Percentiles rank a stretch among this genome's conserved stretches.
Conservation (phyloP, 1,140 invertebrate species). For the Nautilus pompilius region DNA sequence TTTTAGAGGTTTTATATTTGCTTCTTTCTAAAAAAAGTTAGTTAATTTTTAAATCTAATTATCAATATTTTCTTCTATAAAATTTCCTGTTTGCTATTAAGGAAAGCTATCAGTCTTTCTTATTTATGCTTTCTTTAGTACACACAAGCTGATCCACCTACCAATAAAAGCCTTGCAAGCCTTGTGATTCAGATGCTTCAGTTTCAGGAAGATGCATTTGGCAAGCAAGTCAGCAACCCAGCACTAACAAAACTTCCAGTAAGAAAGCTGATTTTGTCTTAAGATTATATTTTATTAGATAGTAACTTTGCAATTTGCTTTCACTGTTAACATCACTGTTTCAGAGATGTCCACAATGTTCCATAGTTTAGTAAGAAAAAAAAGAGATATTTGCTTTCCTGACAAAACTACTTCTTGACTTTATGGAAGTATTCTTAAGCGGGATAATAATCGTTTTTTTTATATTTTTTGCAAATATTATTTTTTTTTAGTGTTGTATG, state of each 20-base stretch:
- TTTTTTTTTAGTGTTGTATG: too few species aligned
- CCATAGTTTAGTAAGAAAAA: too few species aligned
- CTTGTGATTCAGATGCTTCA: conserved; percentile 86
- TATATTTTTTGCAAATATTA: too few species aligned
- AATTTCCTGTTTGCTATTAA: conserved; percentile 4
- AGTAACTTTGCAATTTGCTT: not conserved
- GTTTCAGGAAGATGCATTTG: conserved; percentile 94
- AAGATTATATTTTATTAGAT: not conserved
- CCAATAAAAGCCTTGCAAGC: conserved; percentile 82
- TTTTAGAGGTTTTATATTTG: too few species aligned
- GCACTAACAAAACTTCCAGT: conserved; percentile 59
- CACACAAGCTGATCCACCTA: conserved; percentile 87
- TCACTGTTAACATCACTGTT: not conserved
- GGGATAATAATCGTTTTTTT: too few species aligned
- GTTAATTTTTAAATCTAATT: too few species aligned
- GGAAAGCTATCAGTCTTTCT: too few species aligned
- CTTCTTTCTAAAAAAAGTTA: too few species aligned
- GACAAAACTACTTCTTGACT: not conserved
- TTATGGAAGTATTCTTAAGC: not conserved
- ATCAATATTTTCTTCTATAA: not conserved
- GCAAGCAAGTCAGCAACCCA: conserved; percentile 87
- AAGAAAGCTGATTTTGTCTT: too few species aligned
- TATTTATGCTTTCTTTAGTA: conserved; percentile 63
- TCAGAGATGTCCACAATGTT: too few species aligned
- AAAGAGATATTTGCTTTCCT: too few species aligned